Base-by-base conservation (phyloP, 2,113 vertebrate genomes). In the Glareola pratincola region DNA sequence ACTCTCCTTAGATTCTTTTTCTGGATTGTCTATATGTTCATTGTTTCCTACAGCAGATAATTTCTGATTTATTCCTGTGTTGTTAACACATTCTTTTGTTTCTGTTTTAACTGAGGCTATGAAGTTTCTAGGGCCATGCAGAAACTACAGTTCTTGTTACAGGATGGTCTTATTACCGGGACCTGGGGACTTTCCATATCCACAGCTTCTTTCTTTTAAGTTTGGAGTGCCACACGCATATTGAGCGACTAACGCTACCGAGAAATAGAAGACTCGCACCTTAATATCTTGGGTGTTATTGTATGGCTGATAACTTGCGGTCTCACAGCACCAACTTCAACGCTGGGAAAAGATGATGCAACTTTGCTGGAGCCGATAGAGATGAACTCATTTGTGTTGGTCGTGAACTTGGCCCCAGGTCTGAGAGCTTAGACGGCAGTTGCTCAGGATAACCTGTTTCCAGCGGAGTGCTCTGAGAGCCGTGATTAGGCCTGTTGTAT, bases 401-500 rank as follows among this genome's bases (percentile, higher is more conserved):
- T 73, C 73, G 19, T 14, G 56, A 78, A 26, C 29, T 76, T 87
- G 59, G 60, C 91, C 60, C 12, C 14, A 36, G 51, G 48, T 94
- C 53, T 85, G 75, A 68, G 78, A 95, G n/a, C 63, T 79, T 15
- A 45, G 47, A 8, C 6, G 4, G 48, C 50, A 51, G 74, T 82
- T 76, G 39, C 51, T 92, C 47, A 37, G 71, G 56, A 77, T 91
- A 83, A 53, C 21, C 16, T 66, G 32, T 75, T 96, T 97, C 85
- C 76, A 95, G 82, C n/a, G 27, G 73, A 85, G 67, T 57, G 66
- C 48, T 95, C 71, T 5, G 48, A 51, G 54, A 92, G 50, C 11
- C 0, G 14, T 30, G 64, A 73, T 81, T 72, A 78, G 59, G 3
- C 45, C 54, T 94, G 89, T 91, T 96, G 54, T 59, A 53, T 91